phyloP scores from a whole-genome alignment of 2,797 vertebrate genomes.

The Ibycter americanus region DNA sequence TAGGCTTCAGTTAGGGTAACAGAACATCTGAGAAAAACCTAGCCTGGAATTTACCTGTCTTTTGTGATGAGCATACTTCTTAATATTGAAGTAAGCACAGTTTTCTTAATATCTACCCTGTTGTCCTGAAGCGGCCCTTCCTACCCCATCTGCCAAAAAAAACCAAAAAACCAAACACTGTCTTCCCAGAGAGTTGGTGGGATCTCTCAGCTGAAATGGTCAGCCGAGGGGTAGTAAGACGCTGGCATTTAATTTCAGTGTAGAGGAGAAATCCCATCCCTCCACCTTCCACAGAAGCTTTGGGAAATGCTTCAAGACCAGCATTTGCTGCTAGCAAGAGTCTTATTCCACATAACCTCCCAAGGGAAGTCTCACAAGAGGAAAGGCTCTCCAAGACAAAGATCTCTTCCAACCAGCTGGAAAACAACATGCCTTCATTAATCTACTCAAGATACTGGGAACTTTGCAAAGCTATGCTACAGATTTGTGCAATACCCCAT shows the following conservation, averaged over 20 bases:
- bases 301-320: neutral
- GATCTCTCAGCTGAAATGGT: neutral
- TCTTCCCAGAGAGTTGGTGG: neutral
- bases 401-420: neutral
- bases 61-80: neutral
- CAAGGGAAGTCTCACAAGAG: neutral
- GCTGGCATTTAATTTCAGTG: neutral
- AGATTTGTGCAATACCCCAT: neutral
- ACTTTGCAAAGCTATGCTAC: neutral
- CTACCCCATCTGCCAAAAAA: neutral
- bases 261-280: neutral
- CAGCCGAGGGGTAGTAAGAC: neutral
- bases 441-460: neutral
- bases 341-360: neutral
- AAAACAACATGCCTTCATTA: neutral
- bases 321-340: neutral
- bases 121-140: neutral
- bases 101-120: neutral
- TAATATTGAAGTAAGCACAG: neutral
- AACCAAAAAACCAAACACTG: rapidly evolving
- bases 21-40: neutral
- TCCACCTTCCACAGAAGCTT: conserved; percentile 11
- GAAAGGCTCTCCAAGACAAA: conserved; percentile 1
- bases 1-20: neutral
- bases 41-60: neutral